Evolutionary conservation across 1,140 invertebrate genomes (phyloP).

Genomic region (Melipona quadrifasciata): DNA sequence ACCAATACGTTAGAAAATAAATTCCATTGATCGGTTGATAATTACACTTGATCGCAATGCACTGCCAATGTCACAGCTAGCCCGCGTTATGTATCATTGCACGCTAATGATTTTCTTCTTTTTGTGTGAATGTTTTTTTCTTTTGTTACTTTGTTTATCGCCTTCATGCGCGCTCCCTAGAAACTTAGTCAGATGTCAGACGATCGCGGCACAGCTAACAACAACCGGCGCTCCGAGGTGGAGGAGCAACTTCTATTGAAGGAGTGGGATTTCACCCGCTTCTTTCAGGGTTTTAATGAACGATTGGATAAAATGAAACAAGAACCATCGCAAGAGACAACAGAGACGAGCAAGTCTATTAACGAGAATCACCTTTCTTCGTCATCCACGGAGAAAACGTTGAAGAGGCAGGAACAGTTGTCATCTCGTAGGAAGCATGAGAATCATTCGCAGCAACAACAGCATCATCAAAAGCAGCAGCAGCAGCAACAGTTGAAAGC

Average conservation of each 20-base stretch:
- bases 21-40: constrained; percentile 24
- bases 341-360: constrained; percentile 56
- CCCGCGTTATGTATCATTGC: constrained; percentile 71
- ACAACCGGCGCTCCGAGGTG: constrained; percentile 82
- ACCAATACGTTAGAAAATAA: constrained; percentile 46
- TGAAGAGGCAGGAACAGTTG: constrained; percentile 69
- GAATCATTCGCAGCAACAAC: constrained; percentile 56
- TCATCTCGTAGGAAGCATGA: constrained; percentile 67
- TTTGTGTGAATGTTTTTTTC: constrained; percentile 59
- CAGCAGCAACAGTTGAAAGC: constrained; percentile 75
- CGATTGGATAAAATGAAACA: constrained; percentile 78
- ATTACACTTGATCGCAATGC: constrained; percentile 49
- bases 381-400: constrained; percentile 71
- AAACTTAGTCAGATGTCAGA: constrained; percentile 77
- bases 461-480: constrained; percentile 75
- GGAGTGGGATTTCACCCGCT: constrained; percentile 92
- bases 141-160: constrained; percentile 75
- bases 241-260: constrained; percentile 89
- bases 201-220: constrained; percentile 71
- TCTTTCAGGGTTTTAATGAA: constrained; percentile 86
- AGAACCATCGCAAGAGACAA: constrained; percentile 60
- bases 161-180: constrained; percentile 72
- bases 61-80: constrained; percentile 41
- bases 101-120: constrained; percentile 73
- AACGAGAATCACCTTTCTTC: constrained; percentile 64